Percentiles rank a stretch among this genome's conserved stretches.
Evolutionary conservation across 2,113 vertebrate genomes (phyloP).

Genomic region (Oenanthe melanoleuca): DNA sequence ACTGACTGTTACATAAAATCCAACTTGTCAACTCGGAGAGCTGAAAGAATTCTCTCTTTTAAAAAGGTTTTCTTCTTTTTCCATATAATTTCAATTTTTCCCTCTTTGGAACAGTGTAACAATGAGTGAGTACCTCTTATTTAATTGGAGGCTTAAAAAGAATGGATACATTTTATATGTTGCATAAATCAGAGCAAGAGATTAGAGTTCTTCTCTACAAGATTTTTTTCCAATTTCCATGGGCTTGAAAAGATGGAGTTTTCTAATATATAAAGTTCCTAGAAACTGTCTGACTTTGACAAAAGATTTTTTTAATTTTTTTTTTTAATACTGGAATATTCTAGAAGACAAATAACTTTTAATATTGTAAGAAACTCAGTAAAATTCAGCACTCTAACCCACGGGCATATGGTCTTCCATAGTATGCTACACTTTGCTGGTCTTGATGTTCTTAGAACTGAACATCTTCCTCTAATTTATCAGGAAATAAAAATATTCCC

Average conservation of each 20-base stretch:
- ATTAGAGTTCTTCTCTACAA: neutral
- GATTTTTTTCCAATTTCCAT: neutral
- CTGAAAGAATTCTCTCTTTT: neutral
- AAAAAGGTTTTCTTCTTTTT: neutral
- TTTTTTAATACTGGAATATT: neutral
- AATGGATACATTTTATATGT: slow-evolving; percentile 10
- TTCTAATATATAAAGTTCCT: neutral
- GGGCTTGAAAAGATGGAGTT: neutral
- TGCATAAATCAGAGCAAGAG: slow-evolving; percentile 29
- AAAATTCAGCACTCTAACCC: neutral
- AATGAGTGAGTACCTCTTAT: neutral
- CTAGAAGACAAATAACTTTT: neutral
- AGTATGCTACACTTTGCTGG: neutral
- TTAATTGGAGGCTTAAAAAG: slow-evolving; percentile 33
- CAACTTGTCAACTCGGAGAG: neutral
- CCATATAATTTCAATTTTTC: neutral
- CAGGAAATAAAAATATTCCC: rapidly evolving
- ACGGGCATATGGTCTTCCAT: rapidly evolving
- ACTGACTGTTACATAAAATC: neutral
- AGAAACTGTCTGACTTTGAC: neutral
- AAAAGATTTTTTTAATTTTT: neutral
- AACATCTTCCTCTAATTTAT: neutral
- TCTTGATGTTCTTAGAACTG: neutral
- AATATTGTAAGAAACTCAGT: neutral
- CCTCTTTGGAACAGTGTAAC: neutral